phyloP scores from a whole-genome alignment of 2,113 vertebrate genomes.

The Gymnorhina tibicen region DNA sequence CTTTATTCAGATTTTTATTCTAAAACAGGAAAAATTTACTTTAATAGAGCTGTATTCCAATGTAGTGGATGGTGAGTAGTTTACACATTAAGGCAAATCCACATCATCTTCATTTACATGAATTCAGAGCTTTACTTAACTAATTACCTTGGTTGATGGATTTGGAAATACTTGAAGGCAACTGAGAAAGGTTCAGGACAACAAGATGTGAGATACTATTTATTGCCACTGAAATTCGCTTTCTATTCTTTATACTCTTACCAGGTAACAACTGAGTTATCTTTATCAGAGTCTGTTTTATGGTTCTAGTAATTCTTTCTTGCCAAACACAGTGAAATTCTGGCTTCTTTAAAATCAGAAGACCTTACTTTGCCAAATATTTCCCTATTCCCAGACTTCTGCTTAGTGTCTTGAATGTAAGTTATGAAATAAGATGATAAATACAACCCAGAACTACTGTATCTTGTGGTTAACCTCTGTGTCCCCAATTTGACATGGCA shows the following conservation, averaged over 20 bases:
- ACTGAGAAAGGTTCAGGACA: background rate
- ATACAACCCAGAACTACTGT: background rate
- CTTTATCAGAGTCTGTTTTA: background rate
- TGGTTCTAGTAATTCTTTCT: background rate
- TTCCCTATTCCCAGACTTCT: background rate
- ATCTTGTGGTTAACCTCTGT: background rate
- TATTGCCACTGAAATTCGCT: background rate
- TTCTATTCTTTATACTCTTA: background rate
- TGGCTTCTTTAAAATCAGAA: background rate
- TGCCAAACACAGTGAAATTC: background rate
- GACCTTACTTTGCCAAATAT: background rate
- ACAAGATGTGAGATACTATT: background rate
- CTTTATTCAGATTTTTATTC: background rate
- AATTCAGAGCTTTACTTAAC: background rate
- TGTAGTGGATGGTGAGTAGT: background rate
- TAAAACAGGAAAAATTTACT: background rate
- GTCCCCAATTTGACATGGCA: background rate
- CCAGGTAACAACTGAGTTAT: background rate
- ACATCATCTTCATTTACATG: background rate
- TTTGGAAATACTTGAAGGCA: background rate
- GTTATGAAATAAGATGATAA: background rate
- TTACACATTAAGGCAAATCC: background rate
- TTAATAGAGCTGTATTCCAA: background rate
- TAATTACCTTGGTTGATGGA: background rate
- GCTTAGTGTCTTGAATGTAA: background rate